phyloP scores from a whole-genome alignment of 2,888 invertebrate species.

The Cerastoderma edule region DNA sequence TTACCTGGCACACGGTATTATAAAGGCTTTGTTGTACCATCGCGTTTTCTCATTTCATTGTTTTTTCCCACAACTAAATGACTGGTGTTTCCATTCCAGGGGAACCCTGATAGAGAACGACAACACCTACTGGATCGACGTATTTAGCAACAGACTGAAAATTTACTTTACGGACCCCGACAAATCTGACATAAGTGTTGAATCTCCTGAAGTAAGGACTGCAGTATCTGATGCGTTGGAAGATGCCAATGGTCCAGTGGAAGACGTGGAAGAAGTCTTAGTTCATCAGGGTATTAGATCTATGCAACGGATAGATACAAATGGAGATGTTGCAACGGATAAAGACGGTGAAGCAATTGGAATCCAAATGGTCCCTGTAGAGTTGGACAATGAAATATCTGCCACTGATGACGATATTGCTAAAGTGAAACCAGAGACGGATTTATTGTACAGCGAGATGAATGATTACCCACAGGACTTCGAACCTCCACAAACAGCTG shows the following conservation, averaged over 20 bases:
- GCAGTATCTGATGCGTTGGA: slow-evolving; percentile 44
- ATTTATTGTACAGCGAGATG: slow-evolving; percentile 40
- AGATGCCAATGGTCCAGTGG: slow-evolving; percentile 37
- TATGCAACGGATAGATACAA: slow-evolving; percentile 28
- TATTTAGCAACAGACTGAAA: slow-evolving; percentile 8
- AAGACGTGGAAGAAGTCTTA: slow-evolving; percentile 47
- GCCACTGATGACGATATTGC: neutral
- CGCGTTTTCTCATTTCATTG: too few species aligned
- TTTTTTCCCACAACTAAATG: too few species aligned
- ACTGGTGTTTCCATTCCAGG: too few species aligned
- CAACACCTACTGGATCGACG: slow-evolving; percentile 33
- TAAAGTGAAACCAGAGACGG: neutral
- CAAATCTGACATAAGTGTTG: neutral
- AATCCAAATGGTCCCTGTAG: neutral
- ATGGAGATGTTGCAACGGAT: neutral
- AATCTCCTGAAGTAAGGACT: slow-evolving; percentile 25
- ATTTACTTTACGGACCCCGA: neutral
- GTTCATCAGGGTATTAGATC: slow-evolving; percentile 43
- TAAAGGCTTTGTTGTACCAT: too few species aligned
- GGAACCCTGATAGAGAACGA: slow-evolving; percentile 42
- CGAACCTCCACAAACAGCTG: slow-evolving; percentile 45
- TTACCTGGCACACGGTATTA: too few species aligned
- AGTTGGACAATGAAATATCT: slow-evolving; percentile 7
- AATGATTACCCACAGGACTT: slow-evolving; percentile 45
- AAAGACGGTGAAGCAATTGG: neutral